Evolutionary conservation across 2,113 vertebrate genomes (phyloP).

Genomic region (Rhabdomys dilectus): DNA sequence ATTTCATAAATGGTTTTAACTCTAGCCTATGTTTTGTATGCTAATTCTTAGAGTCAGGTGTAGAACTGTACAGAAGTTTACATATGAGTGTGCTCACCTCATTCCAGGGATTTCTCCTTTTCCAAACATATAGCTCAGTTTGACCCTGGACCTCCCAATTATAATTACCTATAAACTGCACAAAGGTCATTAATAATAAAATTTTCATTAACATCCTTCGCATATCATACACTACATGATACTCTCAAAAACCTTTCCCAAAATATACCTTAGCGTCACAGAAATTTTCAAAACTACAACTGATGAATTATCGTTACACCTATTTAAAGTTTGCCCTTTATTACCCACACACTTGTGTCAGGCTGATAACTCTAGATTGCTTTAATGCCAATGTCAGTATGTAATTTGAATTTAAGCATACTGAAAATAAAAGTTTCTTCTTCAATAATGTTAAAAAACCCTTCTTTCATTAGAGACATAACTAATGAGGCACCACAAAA

Average conservation of each 20-base stretch:
- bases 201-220: not conserved
- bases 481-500: constrained; percentile 79
- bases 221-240: not conserved
- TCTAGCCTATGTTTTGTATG: not conserved
- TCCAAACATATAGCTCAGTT: not conserved
- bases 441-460: not conserved
- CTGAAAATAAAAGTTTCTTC: constrained; percentile 55
- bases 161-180: not conserved
- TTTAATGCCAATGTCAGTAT: constrained; percentile 32
- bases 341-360: not conserved
- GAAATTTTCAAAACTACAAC: constrained; percentile 28
- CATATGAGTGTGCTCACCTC: not conserved
- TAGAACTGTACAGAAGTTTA: not conserved
- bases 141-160: not conserved
- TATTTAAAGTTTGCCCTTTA: constrained; percentile 42
- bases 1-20: constrained; percentile 25
- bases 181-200: not conserved
- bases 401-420: not conserved
- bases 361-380: constrained; percentile 2
- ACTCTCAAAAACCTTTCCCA: not conserved
- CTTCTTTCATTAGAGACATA: constrained; percentile 76
- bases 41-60: not conserved
- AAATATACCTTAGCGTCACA: not conserved
- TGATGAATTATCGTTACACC: constrained; percentile 29
- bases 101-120: not conserved